Conservation (phyloP, 2,113 vertebrate species). For the Aix galericulata region DNA sequence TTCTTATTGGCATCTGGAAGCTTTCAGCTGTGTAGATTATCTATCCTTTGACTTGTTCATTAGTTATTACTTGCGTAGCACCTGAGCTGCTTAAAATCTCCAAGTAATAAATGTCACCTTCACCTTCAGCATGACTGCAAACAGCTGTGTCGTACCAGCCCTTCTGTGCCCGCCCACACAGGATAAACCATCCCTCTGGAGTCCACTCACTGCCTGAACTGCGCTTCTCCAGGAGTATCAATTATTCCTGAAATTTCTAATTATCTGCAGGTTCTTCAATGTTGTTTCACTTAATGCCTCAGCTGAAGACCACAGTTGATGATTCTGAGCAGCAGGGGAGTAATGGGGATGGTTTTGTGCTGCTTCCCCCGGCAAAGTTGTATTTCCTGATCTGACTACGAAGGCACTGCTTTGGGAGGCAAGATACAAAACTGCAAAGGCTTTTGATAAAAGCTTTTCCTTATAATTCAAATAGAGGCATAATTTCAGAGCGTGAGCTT, state of each 20-base stretch:
- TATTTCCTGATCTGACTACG: neutral
- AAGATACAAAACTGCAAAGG: neutral
- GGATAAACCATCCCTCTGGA: neutral
- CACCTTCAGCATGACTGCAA: neutral
- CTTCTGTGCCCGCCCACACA: neutral
- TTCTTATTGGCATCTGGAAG: neutral
- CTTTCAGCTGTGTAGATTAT: neutral
- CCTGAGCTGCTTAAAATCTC: neutral
- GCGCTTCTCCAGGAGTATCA: neutral
- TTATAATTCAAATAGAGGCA: neutral
- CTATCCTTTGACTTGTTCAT: neutral
- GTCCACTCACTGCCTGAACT: neutral
- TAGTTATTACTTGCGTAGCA: neutral
- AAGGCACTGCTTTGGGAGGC: neutral
- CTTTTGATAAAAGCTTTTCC: neutral
- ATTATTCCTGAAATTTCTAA: neutral
- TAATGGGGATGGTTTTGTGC: neutral
- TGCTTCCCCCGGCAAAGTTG: neutral
- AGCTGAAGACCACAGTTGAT: neutral
- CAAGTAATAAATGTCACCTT: neutral
- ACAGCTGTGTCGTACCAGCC: neutral
- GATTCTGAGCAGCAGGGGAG: neutral
- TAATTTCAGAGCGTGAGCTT: neutral
- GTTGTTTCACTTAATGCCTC: neutral
- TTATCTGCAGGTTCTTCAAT: neutral